Percentiles rank a stretch among this genome's conserved stretches.
These are phyloP conservation scores for Tyto alba DNA, from an alignment of 2,113 vertebrate genomes.

Conservation along the genomic window DNA sequence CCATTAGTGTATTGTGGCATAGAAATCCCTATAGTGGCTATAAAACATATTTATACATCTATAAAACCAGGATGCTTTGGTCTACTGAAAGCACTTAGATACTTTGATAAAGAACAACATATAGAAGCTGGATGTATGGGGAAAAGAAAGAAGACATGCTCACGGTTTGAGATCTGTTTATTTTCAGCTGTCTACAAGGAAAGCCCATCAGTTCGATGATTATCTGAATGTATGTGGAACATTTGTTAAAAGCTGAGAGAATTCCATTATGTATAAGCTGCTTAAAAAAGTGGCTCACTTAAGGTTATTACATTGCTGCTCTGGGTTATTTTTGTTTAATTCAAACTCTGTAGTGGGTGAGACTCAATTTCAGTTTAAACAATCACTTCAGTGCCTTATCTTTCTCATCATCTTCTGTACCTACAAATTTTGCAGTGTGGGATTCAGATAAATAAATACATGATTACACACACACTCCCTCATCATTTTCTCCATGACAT, in stretches of 20 bases:
- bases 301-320: constrained; percentile 60
- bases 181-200: constrained; percentile 31
- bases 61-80: constrained; percentile 44
- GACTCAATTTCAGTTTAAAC: constrained; percentile 68
- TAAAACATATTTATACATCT: constrained; percentile 59
- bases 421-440: constrained; percentile 24
- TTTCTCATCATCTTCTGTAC: constrained; percentile 54
- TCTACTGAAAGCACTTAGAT: constrained; percentile 33
- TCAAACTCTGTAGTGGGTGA: constrained; percentile 49
- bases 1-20: constrained; percentile 27
- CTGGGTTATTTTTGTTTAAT: constrained; percentile 68
- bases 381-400: constrained; percentile 61
- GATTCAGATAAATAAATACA: constrained; percentile 57
- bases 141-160: neutral
- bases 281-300: constrained; percentile 62
- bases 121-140: neutral
- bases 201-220: constrained; percentile 21
- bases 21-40: constrained; percentile 12
- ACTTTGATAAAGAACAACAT: neutral
- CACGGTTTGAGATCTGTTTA: constrained; percentile 15
- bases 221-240: constrained; percentile 54
- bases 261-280: constrained; percentile 65
- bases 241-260: constrained; percentile 50
- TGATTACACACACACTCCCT: constrained; percentile 35
- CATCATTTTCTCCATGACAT: constrained; percentile 32